These are phyloP conservation scores for Protodeltote pygarga DNA, from an alignment of 2,888 invertebrate species.

Conservation along the genomic window DNA sequence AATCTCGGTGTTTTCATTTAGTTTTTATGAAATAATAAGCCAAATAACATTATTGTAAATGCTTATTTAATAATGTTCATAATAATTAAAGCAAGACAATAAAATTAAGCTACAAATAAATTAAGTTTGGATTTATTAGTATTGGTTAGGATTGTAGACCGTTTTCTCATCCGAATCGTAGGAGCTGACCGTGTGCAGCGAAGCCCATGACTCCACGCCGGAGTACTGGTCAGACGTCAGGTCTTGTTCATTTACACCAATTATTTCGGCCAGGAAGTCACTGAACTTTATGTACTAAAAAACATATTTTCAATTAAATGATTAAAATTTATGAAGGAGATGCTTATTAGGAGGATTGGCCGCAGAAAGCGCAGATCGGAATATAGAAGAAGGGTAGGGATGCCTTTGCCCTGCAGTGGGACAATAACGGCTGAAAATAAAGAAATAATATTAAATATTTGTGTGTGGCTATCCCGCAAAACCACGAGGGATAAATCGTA, in stretches of 20 bases:
- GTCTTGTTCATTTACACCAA: conserved; percentile 81
- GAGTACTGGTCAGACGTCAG: conserved; percentile 62
- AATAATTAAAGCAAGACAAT: conserved; percentile 25
- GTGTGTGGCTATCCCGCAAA: too few species aligned
- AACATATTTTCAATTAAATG: too few species aligned
- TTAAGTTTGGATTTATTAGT: too few species aligned
- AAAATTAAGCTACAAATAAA: conserved; percentile 42
- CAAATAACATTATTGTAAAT: conserved; percentile 48
- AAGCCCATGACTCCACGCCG: conserved; percentile 51
- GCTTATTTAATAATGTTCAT: conserved; percentile 44
- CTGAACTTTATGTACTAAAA: conserved; percentile 76
- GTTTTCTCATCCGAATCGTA: conserved; percentile 51
- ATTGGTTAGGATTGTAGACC: conserved; percentile 10
- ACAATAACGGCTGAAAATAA: too few species aligned
- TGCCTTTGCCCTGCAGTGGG: too few species aligned
- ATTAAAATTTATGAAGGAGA: too few species aligned
- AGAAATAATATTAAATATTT: too few species aligned
- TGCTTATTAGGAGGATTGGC: too few species aligned
- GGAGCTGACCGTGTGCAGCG: conserved; percentile 47
- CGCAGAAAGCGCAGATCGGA: too few species aligned
- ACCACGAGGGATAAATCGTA: too few species aligned
- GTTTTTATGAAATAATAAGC: conserved; percentile 36
- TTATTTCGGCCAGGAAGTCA: conserved; percentile 75
- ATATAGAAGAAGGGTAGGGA: too few species aligned
- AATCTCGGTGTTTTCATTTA: too few species aligned